Percentiles rank a stretch among this genome's conserved stretches.
Conservation (phyloP, 1,140 invertebrate species). For the Drosophila sproati region DNA sequence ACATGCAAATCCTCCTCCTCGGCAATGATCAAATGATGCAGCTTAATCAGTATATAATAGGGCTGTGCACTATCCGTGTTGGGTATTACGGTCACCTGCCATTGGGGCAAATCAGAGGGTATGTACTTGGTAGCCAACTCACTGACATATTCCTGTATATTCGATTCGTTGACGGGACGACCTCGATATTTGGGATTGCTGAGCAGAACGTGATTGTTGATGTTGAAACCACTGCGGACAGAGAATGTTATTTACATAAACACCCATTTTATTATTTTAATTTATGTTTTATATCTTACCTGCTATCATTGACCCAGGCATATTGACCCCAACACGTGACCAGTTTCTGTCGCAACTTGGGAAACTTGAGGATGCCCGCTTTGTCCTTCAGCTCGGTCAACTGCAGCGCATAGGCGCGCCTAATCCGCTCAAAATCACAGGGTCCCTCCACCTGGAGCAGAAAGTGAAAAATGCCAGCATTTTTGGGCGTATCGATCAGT, state of each 20-base stretch:
- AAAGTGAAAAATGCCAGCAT: slow-evolving; percentile 89
- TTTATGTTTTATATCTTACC: slow-evolving; percentile 40
- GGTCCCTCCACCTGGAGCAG: slow-evolving; percentile 87
- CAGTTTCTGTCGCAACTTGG: slow-evolving; percentile 87
- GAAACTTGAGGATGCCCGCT: slow-evolving; percentile 86
- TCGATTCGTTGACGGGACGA: slow-evolving; percentile 88
- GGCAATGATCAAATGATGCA: slow-evolving; percentile 90
- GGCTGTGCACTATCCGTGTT: slow-evolving; percentile 63
- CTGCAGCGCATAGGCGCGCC: slow-evolving; percentile 85
- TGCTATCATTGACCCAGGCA: slow-evolving; percentile 87
- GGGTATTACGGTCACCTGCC: slow-evolving; percentile 92
- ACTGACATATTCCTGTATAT: slow-evolving; percentile 92
- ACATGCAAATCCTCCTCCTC: slow-evolving; percentile 89
- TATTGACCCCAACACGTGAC: slow-evolving; percentile 89
- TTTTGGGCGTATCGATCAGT: slow-evolving; percentile 88
- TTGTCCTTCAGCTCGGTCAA: slow-evolving; percentile 86
- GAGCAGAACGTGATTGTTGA: slow-evolving; percentile 90
- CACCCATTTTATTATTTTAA: no score
- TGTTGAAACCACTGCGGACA: slow-evolving; percentile 86
- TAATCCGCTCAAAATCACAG: slow-evolving; percentile 85
- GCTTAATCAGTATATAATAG: slow-evolving; percentile 90
- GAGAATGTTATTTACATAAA: background rate
- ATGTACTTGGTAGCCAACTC: slow-evolving; percentile 92
- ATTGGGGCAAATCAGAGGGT: slow-evolving; percentile 88
- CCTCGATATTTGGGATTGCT: slow-evolving; percentile 88